phyloP scores from a whole-genome alignment of 2,113 vertebrate species.

The Setophaga coronata region DNA sequence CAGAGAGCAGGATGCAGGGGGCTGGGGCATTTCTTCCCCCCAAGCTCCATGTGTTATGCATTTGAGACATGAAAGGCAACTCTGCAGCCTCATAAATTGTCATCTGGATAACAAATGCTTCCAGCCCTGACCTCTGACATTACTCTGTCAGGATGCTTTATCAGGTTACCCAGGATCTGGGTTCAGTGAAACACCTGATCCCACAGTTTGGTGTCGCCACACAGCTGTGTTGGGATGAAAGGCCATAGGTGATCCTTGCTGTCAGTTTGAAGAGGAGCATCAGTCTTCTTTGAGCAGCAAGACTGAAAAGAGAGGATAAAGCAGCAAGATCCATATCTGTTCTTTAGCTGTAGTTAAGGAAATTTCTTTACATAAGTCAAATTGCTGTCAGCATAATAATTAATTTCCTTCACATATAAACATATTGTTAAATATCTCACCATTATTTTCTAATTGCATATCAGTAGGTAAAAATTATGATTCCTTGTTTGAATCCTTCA shows the following conservation, averaged over 20 bases:
- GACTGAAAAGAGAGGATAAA: not conserved
- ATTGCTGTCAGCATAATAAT: not conserved
- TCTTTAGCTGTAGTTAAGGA: not conserved
- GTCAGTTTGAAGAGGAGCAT: not conserved
- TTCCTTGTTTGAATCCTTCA: not conserved
- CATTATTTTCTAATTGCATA: not conserved
- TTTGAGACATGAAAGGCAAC: not conserved
- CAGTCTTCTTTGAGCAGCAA: not conserved
- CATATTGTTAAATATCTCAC: not conserved
- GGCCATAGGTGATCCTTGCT: not conserved
- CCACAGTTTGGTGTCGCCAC: not conserved
- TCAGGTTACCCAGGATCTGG: not conserved
- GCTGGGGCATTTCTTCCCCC: not conserved
- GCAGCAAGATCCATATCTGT: not conserved
- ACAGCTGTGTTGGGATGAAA: not conserved
- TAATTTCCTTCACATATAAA: not conserved
- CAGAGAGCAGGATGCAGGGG: not conserved
- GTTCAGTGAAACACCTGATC: not conserved
- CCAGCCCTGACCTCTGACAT: not conserved
- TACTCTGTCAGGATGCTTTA: not conserved
- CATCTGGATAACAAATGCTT: not conserved
- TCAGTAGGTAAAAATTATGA: not conserved
- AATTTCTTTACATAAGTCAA: not conserved
- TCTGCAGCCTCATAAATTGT: not conserved
- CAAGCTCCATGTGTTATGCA: not conserved